phyloP scores from a whole-genome alignment of 2,888 invertebrate species.

The Drosophila prolongata region DNA sequence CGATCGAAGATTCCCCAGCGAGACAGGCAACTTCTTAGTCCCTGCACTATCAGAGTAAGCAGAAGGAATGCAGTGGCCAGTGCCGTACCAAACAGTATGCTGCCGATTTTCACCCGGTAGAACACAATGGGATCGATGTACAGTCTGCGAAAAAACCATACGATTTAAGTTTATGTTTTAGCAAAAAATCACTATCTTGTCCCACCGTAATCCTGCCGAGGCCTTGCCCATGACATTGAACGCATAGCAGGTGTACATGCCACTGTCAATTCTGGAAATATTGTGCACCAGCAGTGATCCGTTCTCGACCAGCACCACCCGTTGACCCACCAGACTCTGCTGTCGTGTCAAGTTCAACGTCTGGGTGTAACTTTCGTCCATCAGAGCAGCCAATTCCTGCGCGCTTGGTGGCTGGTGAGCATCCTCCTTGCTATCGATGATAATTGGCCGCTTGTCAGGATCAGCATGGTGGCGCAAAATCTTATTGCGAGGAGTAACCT shows the following conservation, averaged over 20 bases:
- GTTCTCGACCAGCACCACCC: constrained; percentile 87
- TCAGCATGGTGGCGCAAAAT: constrained; percentile 93
- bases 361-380: constrained; percentile 71
- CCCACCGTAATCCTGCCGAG: constrained; percentile 88
- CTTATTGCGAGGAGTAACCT: constrained; percentile 89
- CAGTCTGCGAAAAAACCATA: constrained; percentile 84
- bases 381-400: constrained; percentile 78
- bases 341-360: constrained; percentile 68
- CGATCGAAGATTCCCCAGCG: constrained; percentile 87
- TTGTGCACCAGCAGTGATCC: constrained; percentile 91
- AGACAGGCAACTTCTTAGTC: constrained; percentile 86
- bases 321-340: constrained; percentile 64
- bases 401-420: constrained; percentile 66
- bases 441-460: constrained; percentile 84
- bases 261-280: constrained; percentile 92
- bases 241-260: constrained; percentile 93
- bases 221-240: constrained; percentile 93
- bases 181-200: too few relatives aligned
- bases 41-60: constrained; percentile 91
- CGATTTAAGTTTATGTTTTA: neutral
- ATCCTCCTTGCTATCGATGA: constrained; percentile 79
- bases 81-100: constrained; percentile 92
- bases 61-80: constrained; percentile 92
- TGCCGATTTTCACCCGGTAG: constrained; percentile 92
- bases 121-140: constrained; percentile 94